Percentiles rank a stretch among this genome's conserved stretches.
Conservation (phyloP, 2,113 vertebrate genomes). For the Austrofundulus limnaeus region DNA sequence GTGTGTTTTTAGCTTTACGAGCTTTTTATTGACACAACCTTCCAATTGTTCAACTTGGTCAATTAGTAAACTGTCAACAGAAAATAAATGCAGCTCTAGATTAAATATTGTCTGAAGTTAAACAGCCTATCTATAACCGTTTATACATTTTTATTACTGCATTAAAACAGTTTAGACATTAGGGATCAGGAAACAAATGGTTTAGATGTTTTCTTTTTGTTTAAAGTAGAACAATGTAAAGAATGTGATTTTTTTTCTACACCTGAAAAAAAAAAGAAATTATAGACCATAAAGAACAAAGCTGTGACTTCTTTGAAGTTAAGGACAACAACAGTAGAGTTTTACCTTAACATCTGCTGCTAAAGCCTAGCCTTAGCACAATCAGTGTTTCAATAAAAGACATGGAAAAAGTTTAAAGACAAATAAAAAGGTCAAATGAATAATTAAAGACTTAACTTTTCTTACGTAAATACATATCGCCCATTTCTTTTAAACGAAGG, state of each 20-base stretch:
- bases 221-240: conserved; percentile 36
- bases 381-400: neutral
- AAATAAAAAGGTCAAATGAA: no score
- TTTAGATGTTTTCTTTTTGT: no score
- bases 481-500: no score
- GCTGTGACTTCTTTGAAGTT: conserved; percentile 44
- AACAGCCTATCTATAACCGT: neutral
- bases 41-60: no score
- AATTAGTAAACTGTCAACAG: neutral
- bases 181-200: no score
- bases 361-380: conserved; percentile 37
- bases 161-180: no score
- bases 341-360: conserved; percentile 53
- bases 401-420: no score
- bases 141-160: neutral
- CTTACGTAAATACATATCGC: no score
- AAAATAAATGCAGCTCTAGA: neutral
- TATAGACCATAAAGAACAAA: conserved; percentile 41
- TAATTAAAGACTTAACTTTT: no score
- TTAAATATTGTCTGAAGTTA: neutral
- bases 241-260: conserved; percentile 30
- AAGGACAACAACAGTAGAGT: conserved; percentile 26
- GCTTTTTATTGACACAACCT: no score
- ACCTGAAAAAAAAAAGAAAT: conserved; percentile 8
- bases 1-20: no score